Evolutionary conservation across 2,113 vertebrate genomes (phyloP).

Genomic region (Lasiurus borealis): DNA sequence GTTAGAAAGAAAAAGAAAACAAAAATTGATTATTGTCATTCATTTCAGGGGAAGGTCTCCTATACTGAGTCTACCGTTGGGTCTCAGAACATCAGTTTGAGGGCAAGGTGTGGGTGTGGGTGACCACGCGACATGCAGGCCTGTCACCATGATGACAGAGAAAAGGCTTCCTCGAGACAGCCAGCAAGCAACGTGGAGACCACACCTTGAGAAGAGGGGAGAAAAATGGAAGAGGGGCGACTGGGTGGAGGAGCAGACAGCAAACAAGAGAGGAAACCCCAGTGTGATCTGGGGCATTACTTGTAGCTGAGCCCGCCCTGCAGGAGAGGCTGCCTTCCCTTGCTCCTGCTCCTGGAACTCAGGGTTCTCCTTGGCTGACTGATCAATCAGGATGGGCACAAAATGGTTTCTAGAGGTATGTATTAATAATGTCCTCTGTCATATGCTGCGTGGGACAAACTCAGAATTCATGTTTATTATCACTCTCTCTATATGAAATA

Average conservation of each 20-base stretch:
- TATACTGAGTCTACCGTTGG: background rate
- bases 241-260: background rate
- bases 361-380: background rate
- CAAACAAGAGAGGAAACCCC: background rate
- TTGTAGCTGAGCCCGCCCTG: background rate
- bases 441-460: background rate
- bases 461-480: background rate
- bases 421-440: background rate
- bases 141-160: background rate
- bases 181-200: background rate
- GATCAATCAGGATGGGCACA: background rate
- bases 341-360: background rate
- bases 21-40: background rate
- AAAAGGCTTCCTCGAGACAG: background rate
- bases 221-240: background rate
- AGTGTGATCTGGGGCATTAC: too few species aligned
- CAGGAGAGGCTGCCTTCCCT: background rate
- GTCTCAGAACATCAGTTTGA: background rate
- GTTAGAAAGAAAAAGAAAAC: background rate
- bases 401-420: background rate
- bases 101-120: background rate
- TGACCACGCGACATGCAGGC: too few species aligned
- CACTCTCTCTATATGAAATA: background rate
- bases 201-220: background rate
- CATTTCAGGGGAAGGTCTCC: background rate